Evolutionary conservation across 2,113 vertebrate species (phyloP), one percentile per base, ranked within the genome.

Genomic region (Galbula dea): DNA sequence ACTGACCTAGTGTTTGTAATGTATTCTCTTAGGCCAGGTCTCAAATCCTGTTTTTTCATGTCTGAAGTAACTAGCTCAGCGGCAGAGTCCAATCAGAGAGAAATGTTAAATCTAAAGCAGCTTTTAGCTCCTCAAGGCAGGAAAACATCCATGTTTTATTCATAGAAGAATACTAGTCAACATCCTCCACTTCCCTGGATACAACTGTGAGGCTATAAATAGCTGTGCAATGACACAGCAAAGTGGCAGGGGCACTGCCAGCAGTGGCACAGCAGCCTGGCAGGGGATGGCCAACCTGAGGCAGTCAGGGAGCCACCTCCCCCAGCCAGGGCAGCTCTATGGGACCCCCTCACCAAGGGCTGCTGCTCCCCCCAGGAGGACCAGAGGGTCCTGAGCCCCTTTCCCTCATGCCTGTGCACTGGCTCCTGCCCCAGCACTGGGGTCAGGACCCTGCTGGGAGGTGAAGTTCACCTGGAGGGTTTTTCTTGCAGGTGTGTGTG

Each of bases 141-240:
- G 89, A 88, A 97, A 97, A 94, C 73, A 91, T 83, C 95, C 97
- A 96, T 97, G 96, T 97, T 93, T 97, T 95, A 97, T 89, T 90
- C 95, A 94, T 97, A 8, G 74, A 90, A 43, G 86, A 95, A 79
- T 89, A 94, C 88, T 37, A 97, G 97, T 96, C 97, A 97, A 97
- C 97, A 97, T 96, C 95, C 93, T 95, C 93, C 52, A 30, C 96
- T 95, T 98, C 97, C 97, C 97, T 97, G 97, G 96, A 93, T 95
- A 95, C 97, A 83, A 62, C 93, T 20, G 11, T 30, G 92, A 57
- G 52, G 41, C 97, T 97, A 97, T 97, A 97, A 97, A 97, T 97
- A 98, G 92, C 93, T 17, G 24, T 24, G 94, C 88, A 54, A 68
- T 97, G 97, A 97, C 97, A 97, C 97, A 97, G 97, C 97, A 97